Percentiles rank a stretch among this genome's conserved stretches.
These are phyloP conservation scores for Drosophila peninsularis DNA, from an alignment of 2,888 invertebrate genomes.

Conservation along the genomic window DNA sequence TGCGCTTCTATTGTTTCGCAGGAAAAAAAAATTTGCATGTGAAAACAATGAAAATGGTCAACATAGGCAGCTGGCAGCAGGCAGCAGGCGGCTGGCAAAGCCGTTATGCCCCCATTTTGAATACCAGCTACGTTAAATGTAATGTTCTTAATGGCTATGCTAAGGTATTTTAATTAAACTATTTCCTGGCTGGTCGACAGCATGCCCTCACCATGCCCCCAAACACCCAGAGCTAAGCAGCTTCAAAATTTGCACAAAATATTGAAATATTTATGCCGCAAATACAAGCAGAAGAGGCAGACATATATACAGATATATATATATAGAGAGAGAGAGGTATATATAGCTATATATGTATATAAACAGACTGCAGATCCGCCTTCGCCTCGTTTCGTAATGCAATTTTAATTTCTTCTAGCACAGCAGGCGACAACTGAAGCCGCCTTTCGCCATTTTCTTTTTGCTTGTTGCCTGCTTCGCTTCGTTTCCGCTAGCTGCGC, in stretches of 20 bases:
- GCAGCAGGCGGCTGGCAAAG: constrained; percentile 13
- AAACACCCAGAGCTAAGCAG: constrained; percentile 54
- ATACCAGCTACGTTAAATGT: constrained; percentile 61
- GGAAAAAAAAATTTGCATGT: constrained; percentile 62
- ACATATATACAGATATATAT: not conserved
- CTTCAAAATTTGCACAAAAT: constrained; percentile 76
- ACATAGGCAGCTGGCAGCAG: constrained; percentile 32
- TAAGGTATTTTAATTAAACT: constrained; percentile 81
- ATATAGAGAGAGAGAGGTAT: no score
- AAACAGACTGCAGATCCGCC: constrained; percentile 40
- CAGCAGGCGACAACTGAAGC: constrained; percentile 69
- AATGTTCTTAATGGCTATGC: constrained; percentile 75
- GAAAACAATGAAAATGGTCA: constrained; percentile 77
- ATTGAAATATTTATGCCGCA: constrained; percentile 73
- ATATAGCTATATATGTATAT: not conserved
- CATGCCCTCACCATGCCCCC: constrained; percentile 16
- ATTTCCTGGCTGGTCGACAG: constrained; percentile 67
- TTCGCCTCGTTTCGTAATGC: constrained; percentile 64
- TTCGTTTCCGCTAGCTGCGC: constrained; percentile 75
- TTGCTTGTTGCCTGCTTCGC: constrained; percentile 29
- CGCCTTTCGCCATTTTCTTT: constrained; percentile 24
- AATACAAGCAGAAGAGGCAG: constrained; percentile 34
- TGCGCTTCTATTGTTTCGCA: constrained; percentile 59
- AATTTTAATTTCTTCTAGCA: constrained; percentile 76
- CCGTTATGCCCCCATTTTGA: constrained; percentile 33